Percentiles rank a stretch among this genome's conserved stretches.
phyloP scores from a whole-genome alignment of 2,113 vertebrate genomes.

The Hippolais icterina region DNA sequence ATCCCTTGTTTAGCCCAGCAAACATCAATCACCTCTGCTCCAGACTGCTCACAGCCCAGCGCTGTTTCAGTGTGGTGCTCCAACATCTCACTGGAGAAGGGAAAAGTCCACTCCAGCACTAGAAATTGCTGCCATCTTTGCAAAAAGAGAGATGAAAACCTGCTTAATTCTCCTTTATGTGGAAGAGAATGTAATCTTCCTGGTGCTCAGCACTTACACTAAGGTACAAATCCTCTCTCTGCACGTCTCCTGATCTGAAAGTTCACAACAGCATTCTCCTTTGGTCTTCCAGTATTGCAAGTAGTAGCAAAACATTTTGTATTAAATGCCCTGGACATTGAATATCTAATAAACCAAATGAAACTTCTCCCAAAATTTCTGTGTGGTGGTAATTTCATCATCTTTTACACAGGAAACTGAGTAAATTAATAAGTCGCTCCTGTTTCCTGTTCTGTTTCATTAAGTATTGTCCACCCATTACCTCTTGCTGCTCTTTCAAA shows the following conservation, averaged over 20 bases:
- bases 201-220: neutral
- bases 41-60: neutral
- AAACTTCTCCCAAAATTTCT: neutral
- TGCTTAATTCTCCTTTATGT: neutral
- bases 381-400: neutral
- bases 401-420: slow-evolving; percentile 15
- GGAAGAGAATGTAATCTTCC: neutral
- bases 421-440: slow-evolving; percentile 21
- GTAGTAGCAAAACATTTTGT: neutral
- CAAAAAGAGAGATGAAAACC: neutral
- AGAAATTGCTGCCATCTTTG: neutral
- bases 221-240: neutral
- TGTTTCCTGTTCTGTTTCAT: slow-evolving; percentile 37
- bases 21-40: neutral
- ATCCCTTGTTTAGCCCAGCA: neutral
- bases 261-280: neutral
- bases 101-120: neutral
- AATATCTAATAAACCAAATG: neutral
- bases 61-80: fast-evolving
- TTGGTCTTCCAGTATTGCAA: neutral
- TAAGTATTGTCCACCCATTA: neutral
- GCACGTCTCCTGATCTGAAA: neutral
- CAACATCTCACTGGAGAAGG: neutral
- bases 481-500: neutral
- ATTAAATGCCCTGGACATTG: neutral